These are phyloP conservation scores for Furcifer pardalis DNA, from an alignment of 2,797 vertebrate genomes.

Conservation along the genomic window DNA sequence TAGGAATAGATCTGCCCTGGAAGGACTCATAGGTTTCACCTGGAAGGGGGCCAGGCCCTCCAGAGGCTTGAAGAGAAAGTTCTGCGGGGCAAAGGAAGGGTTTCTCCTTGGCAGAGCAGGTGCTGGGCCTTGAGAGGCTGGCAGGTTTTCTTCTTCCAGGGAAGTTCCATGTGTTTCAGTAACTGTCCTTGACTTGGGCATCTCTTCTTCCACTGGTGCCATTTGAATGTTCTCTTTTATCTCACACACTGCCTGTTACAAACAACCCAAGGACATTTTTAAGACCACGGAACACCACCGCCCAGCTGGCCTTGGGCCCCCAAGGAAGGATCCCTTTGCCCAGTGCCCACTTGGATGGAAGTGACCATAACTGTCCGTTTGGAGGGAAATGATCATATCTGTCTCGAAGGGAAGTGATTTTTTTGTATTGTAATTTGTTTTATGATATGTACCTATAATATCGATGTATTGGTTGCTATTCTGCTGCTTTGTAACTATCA, in stretches of 20 bases:
- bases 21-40: slow-evolving; percentile 84
- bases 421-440: no score
- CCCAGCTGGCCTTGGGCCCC: no score
- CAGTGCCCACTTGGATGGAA: no score
- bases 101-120: slow-evolving; percentile 54
- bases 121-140: not conserved
- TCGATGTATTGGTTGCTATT: no score
- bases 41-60: slow-evolving; percentile 80
- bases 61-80: slow-evolving; percentile 88
- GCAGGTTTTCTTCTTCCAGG: slow-evolving; percentile 42
- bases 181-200: slow-evolving; percentile 14
- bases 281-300: no score
- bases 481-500: no score
- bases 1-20: slow-evolving; percentile 82
- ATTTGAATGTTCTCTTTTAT: slow-evolving; percentile 43
- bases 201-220: not conserved
- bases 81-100: slow-evolving; percentile 88
- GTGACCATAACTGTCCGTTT: no score
- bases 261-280: no score
- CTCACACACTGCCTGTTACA: slow-evolving; percentile 53
- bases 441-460: no score
- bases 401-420: no score
- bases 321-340: no score
- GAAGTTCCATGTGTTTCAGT: slow-evolving; percentile 40
- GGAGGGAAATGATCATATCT: no score